Base-by-base conservation (phyloP, 2,113 vertebrate genomes). In the Ammospiza caudacuta region DNA sequence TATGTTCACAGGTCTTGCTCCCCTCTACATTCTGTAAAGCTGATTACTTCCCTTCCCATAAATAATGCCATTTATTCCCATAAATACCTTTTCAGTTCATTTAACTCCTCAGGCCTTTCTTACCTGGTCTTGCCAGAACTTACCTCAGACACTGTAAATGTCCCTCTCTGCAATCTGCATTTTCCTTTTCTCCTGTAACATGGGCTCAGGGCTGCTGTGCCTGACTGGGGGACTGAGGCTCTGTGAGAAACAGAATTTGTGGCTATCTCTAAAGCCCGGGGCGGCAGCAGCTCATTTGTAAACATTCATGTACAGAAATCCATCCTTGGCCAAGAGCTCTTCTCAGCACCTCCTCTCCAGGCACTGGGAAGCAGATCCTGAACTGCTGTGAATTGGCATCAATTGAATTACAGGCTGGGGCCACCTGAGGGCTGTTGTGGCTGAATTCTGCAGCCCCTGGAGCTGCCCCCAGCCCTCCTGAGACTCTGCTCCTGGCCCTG, bases 321-420 rank as follows among this genome's bases (percentile, higher is more conserved):
- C 52, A 28, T 29, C 37, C 29, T 49, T 59, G 80, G 62, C 62
- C 1, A 0, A 23, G 61, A 54, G 49, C 29, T 68, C 44, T 64
- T 35, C 68, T 62, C 69, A 9, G 72, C 68, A 72, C 27, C n/a
- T 57, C 44, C 73, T 84, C 69, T 70, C 37, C 52, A 9, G 67
- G 5, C 3, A 3, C 47, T 33, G 82, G 33, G 69, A 23, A 58
- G 59, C 9, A 41, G 64, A 23, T 41, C 28, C 37, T 62, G 35
- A 35, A 35, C 75, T 33, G 92, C 74, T 64, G 70, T 15, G 79
- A 55, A 35, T 24, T 20, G 55, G 24, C 58, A 28, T 11, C 47
- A 68, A 9, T 79, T 25, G 37, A 67, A 29, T 52, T 5, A 10
- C 0, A 0, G 73, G 21, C 51, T 52, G 4, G 3, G 49, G 43